A percentile compares a stretch with the other conserved stretches of the same genome.
Evolutionary conservation across 2,113 vertebrate species (phyloP).

Genomic region (Pomatostomus ruficeps): DNA sequence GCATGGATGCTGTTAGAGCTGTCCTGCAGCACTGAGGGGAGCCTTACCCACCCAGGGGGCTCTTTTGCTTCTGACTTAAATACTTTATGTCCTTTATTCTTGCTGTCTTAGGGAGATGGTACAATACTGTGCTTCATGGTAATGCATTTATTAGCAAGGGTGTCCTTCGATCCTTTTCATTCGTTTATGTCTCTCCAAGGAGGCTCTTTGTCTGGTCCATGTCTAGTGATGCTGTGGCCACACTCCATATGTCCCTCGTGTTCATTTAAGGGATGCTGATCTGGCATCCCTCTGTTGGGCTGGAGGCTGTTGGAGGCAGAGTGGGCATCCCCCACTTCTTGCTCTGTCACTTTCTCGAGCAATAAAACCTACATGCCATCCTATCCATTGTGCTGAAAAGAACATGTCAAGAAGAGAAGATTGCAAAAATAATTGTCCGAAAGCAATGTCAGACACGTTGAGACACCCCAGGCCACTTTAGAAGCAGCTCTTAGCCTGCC

Average conservation of each 20-base stretch:
- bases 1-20: neutral
- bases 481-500: neutral
- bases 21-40: neutral
- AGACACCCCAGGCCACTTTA: neutral
- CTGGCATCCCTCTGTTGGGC: neutral
- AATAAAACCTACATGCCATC: neutral
- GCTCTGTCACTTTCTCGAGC: neutral
- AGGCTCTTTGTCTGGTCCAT: neutral
- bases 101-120: neutral
- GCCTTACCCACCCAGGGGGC: neutral
- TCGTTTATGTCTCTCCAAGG: neutral
- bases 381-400: neutral
- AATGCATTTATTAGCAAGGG: neutral
- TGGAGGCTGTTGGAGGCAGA: neutral
- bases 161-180: neutral
- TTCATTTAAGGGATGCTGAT: neutral
- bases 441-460: neutral
- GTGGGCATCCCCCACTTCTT: neutral
- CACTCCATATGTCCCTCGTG: neutral
- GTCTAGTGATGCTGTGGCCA: neutral
- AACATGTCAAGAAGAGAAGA: neutral
- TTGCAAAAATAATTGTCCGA: neutral
- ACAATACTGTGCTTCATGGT: neutral
- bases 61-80: neutral
- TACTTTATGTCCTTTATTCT: neutral